phyloP scores from a whole-genome alignment of 2,797 vertebrate genomes.

The Antennarius maculatus region DNA sequence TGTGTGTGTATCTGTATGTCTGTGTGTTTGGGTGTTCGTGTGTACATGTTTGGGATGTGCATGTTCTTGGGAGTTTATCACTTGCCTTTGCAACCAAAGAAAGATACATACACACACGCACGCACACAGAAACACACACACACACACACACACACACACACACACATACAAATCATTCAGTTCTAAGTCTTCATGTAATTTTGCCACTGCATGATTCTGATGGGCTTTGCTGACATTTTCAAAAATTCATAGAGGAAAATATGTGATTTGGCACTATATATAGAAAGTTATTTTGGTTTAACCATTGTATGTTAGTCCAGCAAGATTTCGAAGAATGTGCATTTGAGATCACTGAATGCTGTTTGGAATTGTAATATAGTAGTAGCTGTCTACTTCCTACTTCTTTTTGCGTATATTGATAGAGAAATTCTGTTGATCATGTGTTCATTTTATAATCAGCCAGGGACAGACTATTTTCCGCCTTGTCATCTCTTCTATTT shows the following conservation, averaged over 20 bases:
- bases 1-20: not conserved
- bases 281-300: constrained; percentile 14
- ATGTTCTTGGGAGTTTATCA: constrained; percentile 10
- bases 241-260: constrained; percentile 30
- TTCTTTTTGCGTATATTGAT: constrained; percentile 73
- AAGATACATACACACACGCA: not conserved
- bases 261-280: constrained; percentile 10
- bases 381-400: constrained; percentile 53
- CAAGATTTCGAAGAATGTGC: constrained; percentile 56
- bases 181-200: constrained; percentile 7
- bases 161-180: not conserved
- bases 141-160: no score
- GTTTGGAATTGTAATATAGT: constrained; percentile 38
- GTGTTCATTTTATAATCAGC: constrained; percentile 71
- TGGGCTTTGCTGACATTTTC: constrained; percentile 13
- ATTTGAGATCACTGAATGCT: constrained; percentile 51
- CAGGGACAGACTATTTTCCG: constrained; percentile 53
- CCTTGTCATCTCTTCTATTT: constrained; percentile 63
- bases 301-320: constrained; percentile 25
- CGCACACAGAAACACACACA: no score
- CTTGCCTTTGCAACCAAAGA: constrained; percentile 57
- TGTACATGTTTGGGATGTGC: constrained; percentile 15
- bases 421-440: constrained; percentile 53
- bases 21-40: not conserved
- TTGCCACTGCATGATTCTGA: constrained; percentile 15